These are phyloP conservation scores for Bostrychus sinensis DNA, from an alignment of 2,113 vertebrate species.

Conservation along the genomic window DNA sequence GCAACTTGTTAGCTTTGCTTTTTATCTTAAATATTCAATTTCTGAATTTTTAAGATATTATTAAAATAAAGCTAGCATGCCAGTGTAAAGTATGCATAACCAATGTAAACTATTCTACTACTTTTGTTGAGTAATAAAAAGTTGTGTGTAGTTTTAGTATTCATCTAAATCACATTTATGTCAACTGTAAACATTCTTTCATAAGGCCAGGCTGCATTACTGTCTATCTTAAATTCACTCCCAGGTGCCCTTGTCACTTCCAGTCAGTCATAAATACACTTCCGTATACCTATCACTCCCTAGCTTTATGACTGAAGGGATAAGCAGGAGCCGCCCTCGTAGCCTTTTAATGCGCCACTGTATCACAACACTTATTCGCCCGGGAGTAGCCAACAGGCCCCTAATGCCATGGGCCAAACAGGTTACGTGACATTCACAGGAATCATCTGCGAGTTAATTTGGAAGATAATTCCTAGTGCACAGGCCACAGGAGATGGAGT, in stretches of 20 bases:
- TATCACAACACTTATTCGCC: slow-evolving; percentile 39
- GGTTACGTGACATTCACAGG: slow-evolving; percentile 51
- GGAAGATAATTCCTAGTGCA: slow-evolving; percentile 47
- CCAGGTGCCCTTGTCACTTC: slow-evolving; percentile 23
- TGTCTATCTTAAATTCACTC: slow-evolving; percentile 26
- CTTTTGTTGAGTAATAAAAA: background rate
- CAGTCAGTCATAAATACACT: slow-evolving; percentile 37
- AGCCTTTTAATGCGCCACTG: slow-evolving; percentile 34
- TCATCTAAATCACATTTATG: slow-evolving; percentile 8
- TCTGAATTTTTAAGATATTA: too few species aligned
- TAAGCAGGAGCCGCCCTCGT: slow-evolving; percentile 25
- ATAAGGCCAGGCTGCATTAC: background rate
- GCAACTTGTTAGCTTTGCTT: too few species aligned
- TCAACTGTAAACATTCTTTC: background rate
- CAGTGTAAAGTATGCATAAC: background rate
- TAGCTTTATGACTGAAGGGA: slow-evolving; percentile 47
- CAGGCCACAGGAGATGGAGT: slow-evolving; percentile 54
- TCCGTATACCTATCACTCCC: slow-evolving; percentile 13
- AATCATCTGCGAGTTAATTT: slow-evolving; percentile 68
- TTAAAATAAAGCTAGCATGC: too few species aligned
- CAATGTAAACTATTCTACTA: background rate
- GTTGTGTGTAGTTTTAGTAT: background rate
- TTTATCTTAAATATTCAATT: too few species aligned
- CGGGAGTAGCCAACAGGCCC: slow-evolving; percentile 30
- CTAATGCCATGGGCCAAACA: slow-evolving; percentile 41